phyloP scores from a whole-genome alignment of 2,888 invertebrate species.

The Criorhina ranunculi region DNA sequence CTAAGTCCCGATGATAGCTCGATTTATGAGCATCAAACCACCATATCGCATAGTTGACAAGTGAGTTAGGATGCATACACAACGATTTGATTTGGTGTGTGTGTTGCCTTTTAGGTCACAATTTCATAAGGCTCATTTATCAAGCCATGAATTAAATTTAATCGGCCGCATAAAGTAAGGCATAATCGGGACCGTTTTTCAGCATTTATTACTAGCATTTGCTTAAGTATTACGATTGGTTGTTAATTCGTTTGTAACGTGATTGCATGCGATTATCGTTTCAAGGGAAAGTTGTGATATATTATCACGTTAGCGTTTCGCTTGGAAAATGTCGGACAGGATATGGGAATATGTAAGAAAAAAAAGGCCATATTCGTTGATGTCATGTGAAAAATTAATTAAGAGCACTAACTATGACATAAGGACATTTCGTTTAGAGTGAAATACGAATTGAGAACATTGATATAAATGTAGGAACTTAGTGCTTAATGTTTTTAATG shows the following conservation, averaged over 20 bases:
- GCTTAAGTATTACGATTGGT: slow-evolving; percentile 17
- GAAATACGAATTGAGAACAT: not conserved
- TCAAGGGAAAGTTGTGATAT: slow-evolving; percentile 31
- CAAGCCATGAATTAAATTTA: slow-evolving; percentile 24
- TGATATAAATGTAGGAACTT: too few relatives aligned
- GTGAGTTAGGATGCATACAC: too few relatives aligned
- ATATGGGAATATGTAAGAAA: not conserved
- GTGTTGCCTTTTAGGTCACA: too few relatives aligned
- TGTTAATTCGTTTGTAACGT: slow-evolving; percentile 57
- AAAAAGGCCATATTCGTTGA: slow-evolving; percentile 11
- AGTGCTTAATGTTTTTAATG: too few relatives aligned
- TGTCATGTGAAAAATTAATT: slow-evolving; percentile 39
- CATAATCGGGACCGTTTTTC: slow-evolving; percentile 30
- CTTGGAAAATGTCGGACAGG: not conserved
- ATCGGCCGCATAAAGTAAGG: slow-evolving; percentile 20
- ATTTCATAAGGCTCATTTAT: not conserved
- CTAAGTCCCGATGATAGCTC: slow-evolving; percentile 1
- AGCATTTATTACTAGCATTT: slow-evolving; percentile 34
- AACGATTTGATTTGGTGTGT: too few relatives aligned
- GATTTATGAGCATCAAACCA: not conserved
- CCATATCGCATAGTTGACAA: not conserved
- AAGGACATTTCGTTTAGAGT: slow-evolving; percentile 3
- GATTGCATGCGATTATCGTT: slow-evolving; percentile 52
- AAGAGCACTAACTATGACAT: slow-evolving; percentile 14
- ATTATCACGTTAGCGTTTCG: slow-evolving; percentile 33